Conservation (phyloP, 1,140 invertebrate species). For the Cydia pomonella region DNA sequence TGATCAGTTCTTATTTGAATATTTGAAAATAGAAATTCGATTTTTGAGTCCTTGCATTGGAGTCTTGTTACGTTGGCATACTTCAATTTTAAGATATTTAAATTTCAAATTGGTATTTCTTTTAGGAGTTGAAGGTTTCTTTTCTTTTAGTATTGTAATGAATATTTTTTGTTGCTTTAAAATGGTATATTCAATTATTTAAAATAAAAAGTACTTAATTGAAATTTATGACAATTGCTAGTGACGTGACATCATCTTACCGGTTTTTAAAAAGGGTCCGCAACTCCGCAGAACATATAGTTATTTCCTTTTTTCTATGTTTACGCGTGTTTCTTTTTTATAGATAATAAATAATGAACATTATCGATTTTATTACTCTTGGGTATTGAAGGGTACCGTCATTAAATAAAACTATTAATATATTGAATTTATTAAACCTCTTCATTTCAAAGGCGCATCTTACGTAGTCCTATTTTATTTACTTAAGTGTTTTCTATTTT, state of each 20-base stretch:
- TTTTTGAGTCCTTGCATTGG: slow-evolving; percentile 39
- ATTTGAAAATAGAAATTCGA: slow-evolving; percentile 68
- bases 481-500: background rate
- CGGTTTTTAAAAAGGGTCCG: background rate
- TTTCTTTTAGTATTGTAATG: background rate
- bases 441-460: background rate
- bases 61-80: background rate
- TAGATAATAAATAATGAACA: too few species aligned
- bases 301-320: too few species aligned
- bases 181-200: background rate
- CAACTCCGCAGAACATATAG: background rate
- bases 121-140: background rate
- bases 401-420: background rate
- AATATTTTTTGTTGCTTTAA: background rate
- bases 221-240: background rate
- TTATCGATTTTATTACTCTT: too few species aligned
- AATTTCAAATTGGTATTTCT: background rate
- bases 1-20: slow-evolving; percentile 74
- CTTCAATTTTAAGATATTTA: background rate
- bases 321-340: too few species aligned
- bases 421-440: background rate
- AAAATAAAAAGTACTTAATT: background rate
- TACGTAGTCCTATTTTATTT: background rate
- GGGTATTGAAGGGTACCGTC: too few species aligned
- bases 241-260: background rate